These are phyloP conservation scores for Betta splendens DNA, from an alignment of 2,797 vertebrate species.

Conservation along the genomic window DNA sequence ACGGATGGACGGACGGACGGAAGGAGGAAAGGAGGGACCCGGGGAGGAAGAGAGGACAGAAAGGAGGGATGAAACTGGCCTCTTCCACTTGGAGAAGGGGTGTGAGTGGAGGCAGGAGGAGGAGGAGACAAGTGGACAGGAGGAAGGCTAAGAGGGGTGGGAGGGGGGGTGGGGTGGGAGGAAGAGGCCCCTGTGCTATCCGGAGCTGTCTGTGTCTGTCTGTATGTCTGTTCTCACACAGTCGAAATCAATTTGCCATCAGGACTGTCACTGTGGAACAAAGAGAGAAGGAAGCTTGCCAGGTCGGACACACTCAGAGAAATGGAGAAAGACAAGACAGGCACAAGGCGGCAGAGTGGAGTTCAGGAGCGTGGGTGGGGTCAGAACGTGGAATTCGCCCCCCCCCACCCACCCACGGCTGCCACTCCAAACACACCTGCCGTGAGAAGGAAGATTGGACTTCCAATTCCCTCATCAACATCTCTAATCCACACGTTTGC, in stretches of 20 bases:
- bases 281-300: slow-evolving; percentile 93
- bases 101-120: slow-evolving; percentile 80
- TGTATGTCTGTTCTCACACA: slow-evolving; percentile 94
- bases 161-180: slow-evolving; percentile 65
- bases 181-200: slow-evolving; percentile 84
- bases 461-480: slow-evolving; percentile 72
- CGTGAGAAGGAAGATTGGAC: slow-evolving; percentile 65
- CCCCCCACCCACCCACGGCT: slow-evolving; percentile 61
- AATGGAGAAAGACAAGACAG: slow-evolving; percentile 79
- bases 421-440: slow-evolving; percentile 66
- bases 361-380: slow-evolving; percentile 62
- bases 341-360: slow-evolving; percentile 66
- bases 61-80: slow-evolving; percentile 84
- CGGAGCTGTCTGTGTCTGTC: slow-evolving; percentile 88
- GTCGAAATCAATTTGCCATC: slow-evolving; percentile 99
- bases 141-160: slow-evolving; percentile 66
- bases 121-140: slow-evolving; percentile 67
- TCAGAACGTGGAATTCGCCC: slow-evolving; percentile 34
- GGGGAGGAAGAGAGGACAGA: slow-evolving; percentile 85
- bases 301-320: slow-evolving; percentile 86
- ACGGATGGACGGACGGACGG: slow-evolving; percentile 74
- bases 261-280: slow-evolving; percentile 96
- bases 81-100: slow-evolving; percentile 82
- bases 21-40: slow-evolving; percentile 77
- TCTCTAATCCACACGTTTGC: slow-evolving; percentile 5